These are phyloP conservation scores for Vesta saturnalis DNA, from an alignment of 2,888 invertebrate species.

Conservation along the genomic window DNA sequence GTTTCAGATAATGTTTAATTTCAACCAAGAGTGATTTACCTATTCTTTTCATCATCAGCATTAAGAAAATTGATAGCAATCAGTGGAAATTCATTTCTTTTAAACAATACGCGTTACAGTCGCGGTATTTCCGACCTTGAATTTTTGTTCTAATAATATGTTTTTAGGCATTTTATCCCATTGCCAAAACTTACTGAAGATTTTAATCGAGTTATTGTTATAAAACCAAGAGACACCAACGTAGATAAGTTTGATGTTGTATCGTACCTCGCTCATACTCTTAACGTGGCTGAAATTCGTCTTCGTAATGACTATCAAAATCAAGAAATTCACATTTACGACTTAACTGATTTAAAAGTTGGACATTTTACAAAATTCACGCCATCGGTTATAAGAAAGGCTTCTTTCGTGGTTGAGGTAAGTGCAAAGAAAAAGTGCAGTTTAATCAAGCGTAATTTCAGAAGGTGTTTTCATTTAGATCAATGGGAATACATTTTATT, in stretches of 20 bases:
- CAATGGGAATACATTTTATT: constrained; percentile 62
- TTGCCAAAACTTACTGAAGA: constrained; percentile 63
- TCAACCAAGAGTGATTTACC: no score
- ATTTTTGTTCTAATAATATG: background rate
- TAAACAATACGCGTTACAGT: no score
- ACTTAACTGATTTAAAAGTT: constrained; percentile 59
- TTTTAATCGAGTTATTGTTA: constrained; percentile 61
- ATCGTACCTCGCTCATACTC: constrained; percentile 58
- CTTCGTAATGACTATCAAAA: constrained; percentile 61
- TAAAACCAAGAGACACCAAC: constrained; percentile 57
- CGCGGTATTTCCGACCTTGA: no score
- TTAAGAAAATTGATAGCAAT: no score
- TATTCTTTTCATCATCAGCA: no score
- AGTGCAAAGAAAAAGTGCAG: constrained; percentile 4
- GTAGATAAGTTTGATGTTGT: constrained; percentile 57
- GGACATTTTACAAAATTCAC: constrained; percentile 62
- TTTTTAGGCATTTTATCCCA: constrained; percentile 61
- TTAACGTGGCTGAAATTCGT: constrained; percentile 63
- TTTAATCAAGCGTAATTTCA: constrained; percentile 52
- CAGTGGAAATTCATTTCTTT: no score
- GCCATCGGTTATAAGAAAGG: constrained; percentile 60
- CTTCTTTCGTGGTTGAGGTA: constrained; percentile 62
- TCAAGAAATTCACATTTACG: constrained; percentile 63
- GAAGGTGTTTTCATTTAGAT: constrained; percentile 63
- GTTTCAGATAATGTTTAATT: no score